These are phyloP conservation scores for Corythoichthys intestinalis DNA, from an alignment of 2,113 vertebrate genomes.

Conservation along the genomic window DNA sequence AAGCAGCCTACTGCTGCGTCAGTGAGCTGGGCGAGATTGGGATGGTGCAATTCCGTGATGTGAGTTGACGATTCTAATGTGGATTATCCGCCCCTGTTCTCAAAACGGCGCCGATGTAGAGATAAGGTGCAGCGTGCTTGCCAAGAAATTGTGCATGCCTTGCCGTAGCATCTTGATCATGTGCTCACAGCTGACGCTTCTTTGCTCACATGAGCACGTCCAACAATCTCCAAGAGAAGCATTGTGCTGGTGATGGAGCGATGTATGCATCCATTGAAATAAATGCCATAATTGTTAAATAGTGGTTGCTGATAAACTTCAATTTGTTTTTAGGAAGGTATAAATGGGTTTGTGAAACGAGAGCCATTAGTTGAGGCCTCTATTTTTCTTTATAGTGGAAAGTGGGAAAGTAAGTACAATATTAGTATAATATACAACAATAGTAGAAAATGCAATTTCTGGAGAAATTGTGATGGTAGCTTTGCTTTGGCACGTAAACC, in stretches of 20 bases:
- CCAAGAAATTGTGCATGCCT: constrained; percentile 33
- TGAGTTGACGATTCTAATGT: constrained; percentile 69
- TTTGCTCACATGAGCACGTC: constrained; percentile 32
- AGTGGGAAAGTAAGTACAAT: too few species aligned
- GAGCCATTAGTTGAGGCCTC: too few species aligned
- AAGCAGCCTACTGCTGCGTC: constrained; percentile 96
- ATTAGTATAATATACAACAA: too few species aligned
- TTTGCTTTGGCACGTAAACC: too few species aligned
- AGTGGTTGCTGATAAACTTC: background rate
- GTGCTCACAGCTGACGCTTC: constrained; percentile 56
- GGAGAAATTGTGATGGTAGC: too few species aligned
- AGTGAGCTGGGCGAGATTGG: constrained; percentile 96
- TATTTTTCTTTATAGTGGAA: too few species aligned
- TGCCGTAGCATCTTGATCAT: constrained; percentile 45
- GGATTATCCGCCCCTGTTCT: background rate
- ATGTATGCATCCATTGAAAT: background rate
- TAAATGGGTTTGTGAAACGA: background rate
- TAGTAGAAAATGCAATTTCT: too few species aligned
- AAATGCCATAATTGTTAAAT: background rate
- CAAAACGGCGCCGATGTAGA: background rate
- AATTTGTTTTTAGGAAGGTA: background rate
- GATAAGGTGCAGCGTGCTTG: background rate
- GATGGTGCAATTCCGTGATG: constrained; percentile 96
- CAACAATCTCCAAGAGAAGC: constrained; percentile 21
- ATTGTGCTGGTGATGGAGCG: constrained; percentile 26